Percentiles rank a stretch among this genome's conserved stretches.
These are phyloP conservation scores for Apistogramma diplotaenia DNA, from an alignment of 2,113 vertebrate genomes.

Conservation along the genomic window DNA sequence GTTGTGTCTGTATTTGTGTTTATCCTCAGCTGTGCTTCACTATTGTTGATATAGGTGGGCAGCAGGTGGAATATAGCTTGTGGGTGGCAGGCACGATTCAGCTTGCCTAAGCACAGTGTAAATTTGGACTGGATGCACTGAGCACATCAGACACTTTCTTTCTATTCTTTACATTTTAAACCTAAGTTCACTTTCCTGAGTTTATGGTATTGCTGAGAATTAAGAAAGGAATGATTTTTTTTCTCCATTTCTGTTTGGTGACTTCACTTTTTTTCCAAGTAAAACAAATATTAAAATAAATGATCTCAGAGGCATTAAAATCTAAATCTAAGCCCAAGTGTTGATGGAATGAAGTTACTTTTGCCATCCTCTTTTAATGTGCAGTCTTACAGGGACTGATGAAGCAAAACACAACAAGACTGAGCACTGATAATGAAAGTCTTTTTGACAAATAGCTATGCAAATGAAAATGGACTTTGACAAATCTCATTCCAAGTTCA, in stretches of 20 bases:
- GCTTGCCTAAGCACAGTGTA: constrained; percentile 39
- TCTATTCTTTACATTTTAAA: background rate
- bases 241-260: background rate
- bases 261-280: background rate
- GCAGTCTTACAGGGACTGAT: background rate
- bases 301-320: background rate
- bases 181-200: background rate
- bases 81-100: constrained; percentile 65
- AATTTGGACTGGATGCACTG: constrained; percentile 32
- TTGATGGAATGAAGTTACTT: background rate
- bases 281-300: background rate
- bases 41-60: constrained; percentile 70
- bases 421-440: background rate
- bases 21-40: constrained; percentile 59
- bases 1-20: constrained; percentile 64
- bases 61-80: constrained; percentile 69
- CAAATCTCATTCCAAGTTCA: background rate
- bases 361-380: background rate
- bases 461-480: constrained; percentile 26
- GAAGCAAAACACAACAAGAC: background rate
- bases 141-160: background rate
- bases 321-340: background rate
- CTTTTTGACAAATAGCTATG: constrained; percentile 4
- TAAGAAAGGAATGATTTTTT: no score
- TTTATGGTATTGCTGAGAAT: no score